phyloP scores from a whole-genome alignment of 1,140 invertebrate species.

The Drosophila funebris region DNA sequence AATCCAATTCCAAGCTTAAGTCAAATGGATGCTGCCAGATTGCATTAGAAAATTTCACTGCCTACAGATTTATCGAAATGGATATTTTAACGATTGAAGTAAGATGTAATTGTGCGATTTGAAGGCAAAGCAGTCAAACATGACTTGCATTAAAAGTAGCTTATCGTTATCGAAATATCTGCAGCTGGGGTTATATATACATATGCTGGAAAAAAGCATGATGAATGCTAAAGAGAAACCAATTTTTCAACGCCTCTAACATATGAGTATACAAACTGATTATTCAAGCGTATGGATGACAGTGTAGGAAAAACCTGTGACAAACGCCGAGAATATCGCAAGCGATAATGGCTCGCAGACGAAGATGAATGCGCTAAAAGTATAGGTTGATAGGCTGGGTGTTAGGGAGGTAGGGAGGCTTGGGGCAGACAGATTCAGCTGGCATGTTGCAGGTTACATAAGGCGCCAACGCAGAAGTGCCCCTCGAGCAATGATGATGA shows the following conservation, averaged over 20 bases:
- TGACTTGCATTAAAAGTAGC: conserved; percentile 7
- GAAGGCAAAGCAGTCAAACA: background rate
- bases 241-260: conserved; percentile 48
- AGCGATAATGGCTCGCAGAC: conserved; percentile 56
- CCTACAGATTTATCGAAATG: no score
- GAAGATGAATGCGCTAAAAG: conserved; percentile 65
- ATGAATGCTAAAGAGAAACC: conserved; percentile 35
- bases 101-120: background rate
- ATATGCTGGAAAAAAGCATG: conserved; percentile 22
- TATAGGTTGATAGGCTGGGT: background rate
- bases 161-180: conserved; percentile 28
- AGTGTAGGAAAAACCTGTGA: conserved; percentile 30
- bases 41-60: background rate
- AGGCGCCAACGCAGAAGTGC: conserved; percentile 71
- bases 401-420: background rate
- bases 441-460: conserved; percentile 55
- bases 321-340: conserved; percentile 53
- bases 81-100: no score
- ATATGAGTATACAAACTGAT: conserved; percentile 40
- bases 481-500: conserved; percentile 9
- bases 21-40: conserved; percentile 1
- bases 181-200: conserved; percentile 16
- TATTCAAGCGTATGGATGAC: conserved; percentile 68
- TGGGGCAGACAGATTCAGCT: conserved; percentile 26
- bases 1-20: background rate